A percentile compares a stretch with the other conserved stretches of the same genome.
Evolutionary conservation across 2,113 vertebrate genomes (phyloP).

Genomic region (Varanus komodoensis): DNA sequence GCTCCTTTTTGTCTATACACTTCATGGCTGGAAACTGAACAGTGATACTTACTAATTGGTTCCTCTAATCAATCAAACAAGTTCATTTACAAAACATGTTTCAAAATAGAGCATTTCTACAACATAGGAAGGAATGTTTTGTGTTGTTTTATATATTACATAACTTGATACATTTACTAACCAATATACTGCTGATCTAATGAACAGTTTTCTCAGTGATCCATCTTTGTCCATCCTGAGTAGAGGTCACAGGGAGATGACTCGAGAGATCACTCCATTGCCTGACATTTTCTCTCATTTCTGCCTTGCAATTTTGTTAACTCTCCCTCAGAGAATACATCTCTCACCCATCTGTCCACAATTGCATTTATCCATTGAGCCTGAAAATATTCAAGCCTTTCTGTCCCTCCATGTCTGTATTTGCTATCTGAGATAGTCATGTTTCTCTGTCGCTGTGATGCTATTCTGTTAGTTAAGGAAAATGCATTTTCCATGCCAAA

Average conservation of each 20-base stretch:
- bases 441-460: conserved; percentile 25
- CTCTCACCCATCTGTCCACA: conserved; percentile 41
- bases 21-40: too few species aligned
- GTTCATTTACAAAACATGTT: not conserved
- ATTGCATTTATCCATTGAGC: conserved; percentile 42
- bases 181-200: not conserved
- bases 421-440: conserved; percentile 31
- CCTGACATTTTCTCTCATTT: not conserved
- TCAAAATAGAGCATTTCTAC: not conserved
- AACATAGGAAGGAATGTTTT: not conserved
- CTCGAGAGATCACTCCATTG: not conserved
- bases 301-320: conserved; percentile 33
- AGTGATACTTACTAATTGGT: not conserved
- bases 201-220: not conserved
- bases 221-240: not conserved
- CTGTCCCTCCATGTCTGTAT: conserved; percentile 22
- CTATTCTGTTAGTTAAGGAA: conserved; percentile 18
- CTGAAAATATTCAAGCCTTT: conserved; percentile 33
- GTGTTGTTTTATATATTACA: not conserved
- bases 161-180: not conserved
- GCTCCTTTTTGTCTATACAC: not conserved
- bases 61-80: not conserved
- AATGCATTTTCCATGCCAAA: conserved; percentile 13
- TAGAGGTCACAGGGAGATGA: not conserved
- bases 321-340: conserved; percentile 46